Percentiles rank a stretch among this genome's conserved stretches.
These are phyloP conservation scores for Mustelus asterias DNA, from an alignment of 2,113 vertebrate species.

Conservation along the genomic window DNA sequence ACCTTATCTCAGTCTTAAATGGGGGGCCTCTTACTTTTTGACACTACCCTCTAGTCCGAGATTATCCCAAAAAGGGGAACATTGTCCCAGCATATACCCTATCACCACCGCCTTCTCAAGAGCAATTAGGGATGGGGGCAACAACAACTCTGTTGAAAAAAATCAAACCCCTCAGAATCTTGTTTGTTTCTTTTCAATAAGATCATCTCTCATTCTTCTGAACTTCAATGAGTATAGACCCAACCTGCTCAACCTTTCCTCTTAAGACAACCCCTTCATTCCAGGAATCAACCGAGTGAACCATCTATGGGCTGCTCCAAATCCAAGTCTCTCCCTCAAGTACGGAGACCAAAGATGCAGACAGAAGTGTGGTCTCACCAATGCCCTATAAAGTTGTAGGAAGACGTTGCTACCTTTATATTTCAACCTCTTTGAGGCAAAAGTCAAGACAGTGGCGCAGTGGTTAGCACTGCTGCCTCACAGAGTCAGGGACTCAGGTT, in stretches of 20 bases:
- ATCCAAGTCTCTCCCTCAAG: not conserved
- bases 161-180: not conserved
- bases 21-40: not conserved
- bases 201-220: no score
- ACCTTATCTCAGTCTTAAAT: not conserved
- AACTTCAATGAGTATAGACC: not conserved
- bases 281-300: not conserved
- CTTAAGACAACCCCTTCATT: not conserved
- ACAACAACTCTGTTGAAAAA: not conserved
- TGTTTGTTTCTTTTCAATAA: not conserved
- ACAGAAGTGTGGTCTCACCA: not conserved
- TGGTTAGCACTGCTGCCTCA: no score
- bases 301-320: not conserved
- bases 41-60: not conserved
- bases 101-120: not conserved
- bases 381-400: no score
- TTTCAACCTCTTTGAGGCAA: not conserved
- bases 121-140: not conserved
- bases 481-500: no score
- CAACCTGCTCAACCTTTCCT: not conserved
- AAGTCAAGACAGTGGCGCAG: not conserved
- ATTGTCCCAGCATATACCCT: not conserved
- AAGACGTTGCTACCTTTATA: not conserved
- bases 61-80: not conserved
- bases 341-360: not conserved